Percentiles rank a stretch among this genome's conserved stretches.
phyloP scores from a whole-genome alignment of 2,888 invertebrate genomes.

The Hartigia nigra region DNA sequence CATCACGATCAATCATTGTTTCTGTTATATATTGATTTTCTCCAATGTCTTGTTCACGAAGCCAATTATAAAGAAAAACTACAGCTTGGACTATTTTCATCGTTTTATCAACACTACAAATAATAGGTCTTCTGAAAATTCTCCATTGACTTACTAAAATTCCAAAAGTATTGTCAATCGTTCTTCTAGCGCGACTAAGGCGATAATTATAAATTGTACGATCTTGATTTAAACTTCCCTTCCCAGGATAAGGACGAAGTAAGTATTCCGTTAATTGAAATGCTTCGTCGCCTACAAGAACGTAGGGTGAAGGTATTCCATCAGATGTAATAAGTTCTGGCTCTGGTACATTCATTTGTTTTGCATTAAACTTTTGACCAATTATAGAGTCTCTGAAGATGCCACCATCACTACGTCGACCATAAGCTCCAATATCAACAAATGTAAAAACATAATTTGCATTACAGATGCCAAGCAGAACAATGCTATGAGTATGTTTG shows the following conservation, averaged over 20 bases:
- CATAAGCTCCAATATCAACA: conserved; percentile 33
- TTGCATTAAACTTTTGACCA: conserved; percentile 34
- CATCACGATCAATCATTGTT: too few relatives aligned
- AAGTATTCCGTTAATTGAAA: conserved; percentile 39
- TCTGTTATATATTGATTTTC: too few relatives aligned
- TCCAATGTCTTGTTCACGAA: too few relatives aligned
- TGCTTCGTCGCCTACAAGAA: conserved; percentile 44
- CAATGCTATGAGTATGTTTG: too few relatives aligned
- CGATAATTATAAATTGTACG: conserved; percentile 43
- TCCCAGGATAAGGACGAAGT: conserved; percentile 45
- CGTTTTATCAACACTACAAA: conserved; percentile 12
- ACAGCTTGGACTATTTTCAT: conserved; percentile 19
- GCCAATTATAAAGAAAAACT: conserved; percentile 27
- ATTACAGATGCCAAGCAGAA: too few relatives aligned
- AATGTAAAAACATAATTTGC: too few relatives aligned
- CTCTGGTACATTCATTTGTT: conserved; percentile 21
- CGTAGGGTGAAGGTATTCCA: conserved; percentile 30
- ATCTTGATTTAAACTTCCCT: conserved; percentile 37
- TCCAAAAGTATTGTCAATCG: conserved; percentile 29
- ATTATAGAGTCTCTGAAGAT: conserved; percentile 25
- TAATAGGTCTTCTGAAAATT: conserved; percentile 35
- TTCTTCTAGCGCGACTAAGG: conserved; percentile 48
- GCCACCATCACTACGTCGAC: conserved; percentile 30
- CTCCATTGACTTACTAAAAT: conserved; percentile 41
- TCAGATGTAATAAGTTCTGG: conserved; percentile 11